phyloP scores from a whole-genome alignment of 2,888 invertebrate species.

The Macaria notata region DNA sequence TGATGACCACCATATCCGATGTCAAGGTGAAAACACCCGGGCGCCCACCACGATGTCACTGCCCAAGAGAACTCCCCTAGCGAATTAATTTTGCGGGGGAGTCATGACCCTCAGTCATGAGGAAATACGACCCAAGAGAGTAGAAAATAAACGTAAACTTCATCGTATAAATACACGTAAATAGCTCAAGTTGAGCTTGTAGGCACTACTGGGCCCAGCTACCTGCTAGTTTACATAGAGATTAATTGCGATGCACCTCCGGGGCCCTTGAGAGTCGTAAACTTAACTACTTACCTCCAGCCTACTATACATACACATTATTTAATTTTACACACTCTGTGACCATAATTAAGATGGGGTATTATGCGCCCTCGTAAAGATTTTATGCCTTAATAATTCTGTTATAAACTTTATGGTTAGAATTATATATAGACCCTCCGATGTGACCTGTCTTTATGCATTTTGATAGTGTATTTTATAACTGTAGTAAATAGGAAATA shows the following conservation, averaged over 20 bases:
- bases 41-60: no score
- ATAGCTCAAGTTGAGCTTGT: slow-evolving; percentile 3
- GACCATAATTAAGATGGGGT: slow-evolving; percentile 29
- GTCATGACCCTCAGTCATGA: no score
- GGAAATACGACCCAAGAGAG: no score
- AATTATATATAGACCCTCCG: slow-evolving; percentile 19
- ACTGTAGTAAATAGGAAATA: slow-evolving; percentile 7
- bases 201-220: background rate
- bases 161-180: background rate
- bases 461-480: slow-evolving; percentile 14
- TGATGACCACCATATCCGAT: no score
- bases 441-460: slow-evolving; percentile 18
- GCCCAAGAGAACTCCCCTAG: no score
- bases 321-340: slow-evolving; percentile 27
- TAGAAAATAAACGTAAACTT: no score
- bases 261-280: slow-evolving; percentile 17
- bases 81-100: no score
- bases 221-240: slow-evolving; percentile 22
- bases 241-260: slow-evolving; percentile 23
- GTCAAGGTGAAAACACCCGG: no score
- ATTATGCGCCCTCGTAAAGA: slow-evolving; percentile 24
- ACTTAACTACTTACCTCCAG: slow-evolving; percentile 21
- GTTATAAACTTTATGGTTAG: slow-evolving; percentile 23
- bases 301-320: slow-evolving; percentile 16
- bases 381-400: slow-evolving; percentile 25